phyloP scores from a whole-genome alignment of 2,113 vertebrate species.

The Nannospalax galili region DNA sequence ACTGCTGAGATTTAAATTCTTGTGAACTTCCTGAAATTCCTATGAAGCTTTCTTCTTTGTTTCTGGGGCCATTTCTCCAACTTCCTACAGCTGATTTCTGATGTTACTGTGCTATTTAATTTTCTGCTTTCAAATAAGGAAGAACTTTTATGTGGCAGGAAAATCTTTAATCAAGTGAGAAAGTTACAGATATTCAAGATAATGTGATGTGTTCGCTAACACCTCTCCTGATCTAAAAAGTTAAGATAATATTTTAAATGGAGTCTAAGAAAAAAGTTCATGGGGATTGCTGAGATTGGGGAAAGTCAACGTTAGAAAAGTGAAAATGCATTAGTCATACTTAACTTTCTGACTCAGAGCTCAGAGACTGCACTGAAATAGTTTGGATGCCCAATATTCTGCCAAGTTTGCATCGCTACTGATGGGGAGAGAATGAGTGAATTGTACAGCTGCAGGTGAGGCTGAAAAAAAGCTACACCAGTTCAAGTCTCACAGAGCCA shows the following conservation, averaged over 20 bases:
- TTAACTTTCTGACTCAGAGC: not conserved
- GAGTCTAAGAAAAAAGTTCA: not conserved
- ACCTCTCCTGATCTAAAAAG: not conserved
- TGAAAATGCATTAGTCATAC: not conserved
- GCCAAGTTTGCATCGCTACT: not conserved
- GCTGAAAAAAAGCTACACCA: not conserved
- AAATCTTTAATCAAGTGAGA: not conserved
- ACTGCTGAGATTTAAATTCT: conserved; percentile 32
- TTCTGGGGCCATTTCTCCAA: not conserved
- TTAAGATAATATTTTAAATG: not conserved
- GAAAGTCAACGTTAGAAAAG: not conserved
- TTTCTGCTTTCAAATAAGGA: not conserved
- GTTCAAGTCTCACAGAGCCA: not conserved
- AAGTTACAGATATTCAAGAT: not conserved
- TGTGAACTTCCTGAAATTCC: conserved; percentile 55
- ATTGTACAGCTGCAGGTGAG: not conserved
- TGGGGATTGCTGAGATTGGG: not conserved
- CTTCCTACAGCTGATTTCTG: not conserved
- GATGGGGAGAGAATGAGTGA: not conserved
- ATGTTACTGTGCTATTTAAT: not conserved
- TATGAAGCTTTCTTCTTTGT: not conserved
- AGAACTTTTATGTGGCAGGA: conserved; percentile 12
- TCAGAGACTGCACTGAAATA: not conserved
- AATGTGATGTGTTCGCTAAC: not conserved
- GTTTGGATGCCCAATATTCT: not conserved